These are phyloP conservation scores for Siderastrea radians DNA, from an alignment of 92 coral and sea anemone species.

Conservation along the genomic window DNA sequence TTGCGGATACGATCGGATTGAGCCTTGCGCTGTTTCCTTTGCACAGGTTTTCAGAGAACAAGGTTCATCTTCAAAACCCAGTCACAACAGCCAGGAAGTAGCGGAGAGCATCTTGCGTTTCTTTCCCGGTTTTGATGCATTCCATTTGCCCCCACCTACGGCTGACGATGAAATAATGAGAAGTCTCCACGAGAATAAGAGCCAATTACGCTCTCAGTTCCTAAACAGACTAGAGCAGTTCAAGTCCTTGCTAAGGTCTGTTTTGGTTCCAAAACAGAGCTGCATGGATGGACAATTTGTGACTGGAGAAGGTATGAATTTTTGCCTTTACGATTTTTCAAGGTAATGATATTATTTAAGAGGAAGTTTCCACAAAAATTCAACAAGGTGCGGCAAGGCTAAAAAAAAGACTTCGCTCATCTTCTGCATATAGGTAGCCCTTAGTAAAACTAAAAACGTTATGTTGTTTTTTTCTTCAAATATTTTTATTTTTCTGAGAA, in stretches of 20 bases:
- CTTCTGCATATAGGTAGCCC: too few species aligned
- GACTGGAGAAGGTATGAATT: conserved; percentile 5
- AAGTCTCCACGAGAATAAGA: neutral
- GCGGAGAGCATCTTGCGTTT: conserved; percentile 25
- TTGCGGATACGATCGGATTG: neutral
- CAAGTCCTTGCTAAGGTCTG: neutral
- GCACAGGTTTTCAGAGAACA: conserved; percentile 25
- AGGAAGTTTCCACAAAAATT: too few species aligned
- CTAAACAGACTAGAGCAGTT: neutral
- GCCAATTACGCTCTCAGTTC: neutral
- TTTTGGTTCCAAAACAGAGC: conserved; percentile 9
- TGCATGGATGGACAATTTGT: conserved; percentile 6
- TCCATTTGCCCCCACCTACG: conserved; percentile 5
- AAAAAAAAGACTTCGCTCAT: too few species aligned
- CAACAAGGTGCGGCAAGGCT: too few species aligned
- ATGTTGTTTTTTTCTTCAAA: too few species aligned
- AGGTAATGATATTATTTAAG: too few species aligned
- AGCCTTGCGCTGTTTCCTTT: neutral
- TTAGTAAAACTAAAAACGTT: too few species aligned
- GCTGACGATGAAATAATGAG: conserved; percentile 10
- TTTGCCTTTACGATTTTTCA: neutral
- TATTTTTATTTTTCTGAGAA: too few species aligned
- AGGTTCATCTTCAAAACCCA: neutral
- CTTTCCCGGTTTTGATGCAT: conserved; percentile 19
- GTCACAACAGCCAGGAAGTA: neutral